Conservation (phyloP, 2,888 invertebrate genomes). For the Cheilosia scutellata region DNA sequence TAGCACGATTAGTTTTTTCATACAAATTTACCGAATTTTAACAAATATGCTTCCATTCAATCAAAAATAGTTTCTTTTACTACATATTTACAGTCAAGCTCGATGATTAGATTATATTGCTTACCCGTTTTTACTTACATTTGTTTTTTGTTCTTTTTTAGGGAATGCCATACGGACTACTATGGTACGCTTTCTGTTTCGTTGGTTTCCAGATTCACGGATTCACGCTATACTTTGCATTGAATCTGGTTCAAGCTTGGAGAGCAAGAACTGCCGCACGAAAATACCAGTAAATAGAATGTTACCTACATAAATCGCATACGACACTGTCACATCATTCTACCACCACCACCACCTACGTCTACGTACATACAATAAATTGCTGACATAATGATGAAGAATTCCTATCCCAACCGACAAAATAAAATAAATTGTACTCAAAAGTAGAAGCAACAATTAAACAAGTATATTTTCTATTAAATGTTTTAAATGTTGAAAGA, state of each 20-base stretch:
- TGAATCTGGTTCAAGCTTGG: slow-evolving; percentile 93
- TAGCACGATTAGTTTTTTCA: too few species aligned
- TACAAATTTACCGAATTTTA: too few species aligned
- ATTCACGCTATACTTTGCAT: slow-evolving; percentile 93
- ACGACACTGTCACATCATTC: slow-evolving; percentile 53
- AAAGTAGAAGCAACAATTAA: slow-evolving; percentile 43
- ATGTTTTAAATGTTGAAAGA: slow-evolving; percentile 72
- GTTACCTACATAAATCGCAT: slow-evolving; percentile 25
- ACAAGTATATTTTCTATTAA: slow-evolving; percentile 73
- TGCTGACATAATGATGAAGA: slow-evolving; percentile 54
- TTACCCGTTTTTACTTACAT: not conserved
- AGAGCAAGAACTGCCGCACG: slow-evolving; percentile 89
- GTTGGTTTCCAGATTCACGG: slow-evolving; percentile 94
- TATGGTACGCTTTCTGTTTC: slow-evolving; percentile 96
- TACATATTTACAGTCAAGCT: too few species aligned
- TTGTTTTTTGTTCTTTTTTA: slow-evolving; percentile 83
- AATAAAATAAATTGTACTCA: slow-evolving; percentile 59
- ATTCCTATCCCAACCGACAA: slow-evolving; percentile 73
- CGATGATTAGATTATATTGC: too few species aligned
- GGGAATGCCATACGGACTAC: slow-evolving; percentile 95
- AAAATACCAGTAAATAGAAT: slow-evolving; percentile 87
- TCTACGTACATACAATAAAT: slow-evolving; percentile 31
- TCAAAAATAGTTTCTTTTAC: too few species aligned
- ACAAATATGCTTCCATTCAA: too few species aligned
- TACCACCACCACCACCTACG: slow-evolving; percentile 46